A percentile compares a stretch with the other conserved stretches of the same genome.
Conservation (phyloP, 2,888 invertebrate genomes). For the Girardia tigrina region DNA sequence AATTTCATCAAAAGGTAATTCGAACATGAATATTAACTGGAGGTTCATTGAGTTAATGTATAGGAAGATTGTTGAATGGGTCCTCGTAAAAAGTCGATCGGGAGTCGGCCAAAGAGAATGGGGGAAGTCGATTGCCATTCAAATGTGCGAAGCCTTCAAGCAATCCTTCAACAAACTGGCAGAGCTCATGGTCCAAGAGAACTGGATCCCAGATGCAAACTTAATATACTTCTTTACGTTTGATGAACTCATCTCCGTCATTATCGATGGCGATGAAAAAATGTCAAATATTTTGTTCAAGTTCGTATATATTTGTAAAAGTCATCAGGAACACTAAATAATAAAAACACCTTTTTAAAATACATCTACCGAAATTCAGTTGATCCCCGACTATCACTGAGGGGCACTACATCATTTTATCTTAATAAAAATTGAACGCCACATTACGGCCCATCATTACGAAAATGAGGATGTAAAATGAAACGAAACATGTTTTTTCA, state of each 20-base stretch:
- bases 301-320: too few relatives aligned
- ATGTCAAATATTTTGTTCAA: not conserved
- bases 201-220: conserved; percentile 58
- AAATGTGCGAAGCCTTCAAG: conserved; percentile 56
- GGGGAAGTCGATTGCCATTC: conserved; percentile 55
- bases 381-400: too few relatives aligned
- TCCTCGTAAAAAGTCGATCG: conserved; percentile 57
- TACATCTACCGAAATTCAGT: too few relatives aligned
- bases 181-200: conserved; percentile 55
- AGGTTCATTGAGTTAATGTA: conserved; percentile 37
- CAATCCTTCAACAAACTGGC: conserved; percentile 56
- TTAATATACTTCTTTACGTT: conserved; percentile 61
- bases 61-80: conserved; percentile 56
- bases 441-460: too few relatives aligned
- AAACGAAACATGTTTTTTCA: too few relatives aligned
- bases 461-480: too few relatives aligned
- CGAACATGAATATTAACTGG: too few relatives aligned
- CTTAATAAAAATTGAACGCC: too few relatives aligned
- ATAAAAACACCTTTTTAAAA: too few relatives aligned
- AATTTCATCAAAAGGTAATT: too few relatives aligned
- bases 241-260: conserved; percentile 55
- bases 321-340: too few relatives aligned
- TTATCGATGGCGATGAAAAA: not conserved
- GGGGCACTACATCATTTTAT: too few relatives aligned
- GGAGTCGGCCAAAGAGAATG: conserved; percentile 59